Evolutionary conservation across 2,113 vertebrate genomes (phyloP).

Genomic region (Camelus bactrianus): DNA sequence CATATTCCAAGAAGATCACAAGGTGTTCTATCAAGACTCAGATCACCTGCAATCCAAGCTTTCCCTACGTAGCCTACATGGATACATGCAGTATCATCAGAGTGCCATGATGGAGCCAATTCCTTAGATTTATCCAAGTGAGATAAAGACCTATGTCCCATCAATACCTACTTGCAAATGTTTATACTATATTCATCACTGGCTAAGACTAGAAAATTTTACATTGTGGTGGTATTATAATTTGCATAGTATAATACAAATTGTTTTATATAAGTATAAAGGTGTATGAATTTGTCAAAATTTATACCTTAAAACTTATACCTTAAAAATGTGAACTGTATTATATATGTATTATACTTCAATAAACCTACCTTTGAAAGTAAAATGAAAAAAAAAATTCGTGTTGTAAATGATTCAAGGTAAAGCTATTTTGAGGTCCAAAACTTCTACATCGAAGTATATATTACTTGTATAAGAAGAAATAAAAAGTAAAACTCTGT

Average conservation of each 20-base stretch:
- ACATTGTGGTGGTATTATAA: not conserved
- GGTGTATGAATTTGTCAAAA: not conserved
- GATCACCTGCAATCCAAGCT: not conserved
- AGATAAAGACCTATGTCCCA: not conserved
- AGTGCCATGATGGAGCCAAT: not conserved
- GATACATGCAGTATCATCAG: not conserved
- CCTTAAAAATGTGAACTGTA: not conserved
- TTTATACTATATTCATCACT: not conserved
- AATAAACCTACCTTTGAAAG: conserved; percentile 26
- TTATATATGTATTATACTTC: not conserved
- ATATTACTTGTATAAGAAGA: not conserved
- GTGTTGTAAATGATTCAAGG: conserved; percentile 16
- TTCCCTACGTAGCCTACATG: not conserved
- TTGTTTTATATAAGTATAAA: no score
- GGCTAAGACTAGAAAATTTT: not conserved
- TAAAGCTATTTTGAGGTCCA: not conserved
- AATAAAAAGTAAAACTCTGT: not conserved
- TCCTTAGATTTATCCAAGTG: not conserved
- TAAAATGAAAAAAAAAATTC: not conserved
- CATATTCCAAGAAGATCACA: not conserved
- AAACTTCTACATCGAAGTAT: not conserved
- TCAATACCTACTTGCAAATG: not conserved
- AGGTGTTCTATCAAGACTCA: not conserved
- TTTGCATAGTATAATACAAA: no score
- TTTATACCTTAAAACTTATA: not conserved